A percentile compares a stretch with the other conserved stretches of the same genome.
Conservation (phyloP, 35 echinoderm and acorn worm genomes). For the Strongylocentrotus purpuratus region DNA sequence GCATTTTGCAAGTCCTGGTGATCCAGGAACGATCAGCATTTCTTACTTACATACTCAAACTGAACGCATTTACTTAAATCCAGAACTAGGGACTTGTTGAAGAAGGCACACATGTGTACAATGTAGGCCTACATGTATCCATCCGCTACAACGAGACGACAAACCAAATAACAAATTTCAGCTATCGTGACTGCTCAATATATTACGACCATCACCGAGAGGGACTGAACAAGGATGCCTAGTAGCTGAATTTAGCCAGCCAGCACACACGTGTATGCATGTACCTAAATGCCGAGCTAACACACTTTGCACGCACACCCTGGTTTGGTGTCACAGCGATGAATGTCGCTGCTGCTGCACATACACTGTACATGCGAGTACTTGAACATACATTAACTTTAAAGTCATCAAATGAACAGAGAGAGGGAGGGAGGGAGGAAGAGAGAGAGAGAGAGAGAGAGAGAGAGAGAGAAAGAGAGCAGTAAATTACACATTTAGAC, state of each 20-base stretch:
- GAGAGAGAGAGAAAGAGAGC: too few relatives aligned
- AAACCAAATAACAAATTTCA: too few relatives aligned
- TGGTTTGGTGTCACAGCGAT: not conserved
- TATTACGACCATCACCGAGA: too few relatives aligned
- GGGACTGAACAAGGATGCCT: too few relatives aligned
- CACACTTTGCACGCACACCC: not conserved
- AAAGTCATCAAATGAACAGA: not conserved
- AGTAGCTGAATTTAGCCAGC: not conserved
- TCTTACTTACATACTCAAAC: not conserved
- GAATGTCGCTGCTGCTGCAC: not conserved
- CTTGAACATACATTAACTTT: slow-evolving; percentile 1
- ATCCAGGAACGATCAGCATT: too few relatives aligned
- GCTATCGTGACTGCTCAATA: too few relatives aligned
- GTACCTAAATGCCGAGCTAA: not conserved
- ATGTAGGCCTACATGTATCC: not conserved
- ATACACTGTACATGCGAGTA: not conserved
- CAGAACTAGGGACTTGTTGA: not conserved
- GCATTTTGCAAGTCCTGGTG: too few relatives aligned
- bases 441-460: too few relatives aligned
- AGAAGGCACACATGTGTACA: not conserved
- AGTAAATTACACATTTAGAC: too few relatives aligned
- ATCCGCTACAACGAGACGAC: too few relatives aligned
- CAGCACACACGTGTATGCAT: not conserved
- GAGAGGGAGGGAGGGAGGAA: too few relatives aligned
- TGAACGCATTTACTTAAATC: not conserved